These are phyloP conservation scores for Helicoverpa assulta DNA, from an alignment of 2,888 invertebrate genomes.

Conservation along the genomic window DNA sequence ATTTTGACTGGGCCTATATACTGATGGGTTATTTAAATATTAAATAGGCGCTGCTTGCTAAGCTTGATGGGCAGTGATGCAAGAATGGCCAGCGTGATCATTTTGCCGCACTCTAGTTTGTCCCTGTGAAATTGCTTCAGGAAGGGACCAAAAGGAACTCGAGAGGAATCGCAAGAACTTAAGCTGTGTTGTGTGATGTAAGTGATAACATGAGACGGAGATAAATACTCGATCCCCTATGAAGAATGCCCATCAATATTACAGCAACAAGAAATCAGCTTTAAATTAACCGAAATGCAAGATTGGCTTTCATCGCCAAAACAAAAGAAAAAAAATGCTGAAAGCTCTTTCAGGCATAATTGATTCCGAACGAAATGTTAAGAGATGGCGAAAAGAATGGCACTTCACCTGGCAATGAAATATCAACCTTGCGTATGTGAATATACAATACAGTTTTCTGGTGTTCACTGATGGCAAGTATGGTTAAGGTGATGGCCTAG, in stretches of 20 bases:
- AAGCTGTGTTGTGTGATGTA: too few species aligned
- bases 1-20: constrained; percentile 72
- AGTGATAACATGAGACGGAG: too few species aligned
- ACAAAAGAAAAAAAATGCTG: neutral
- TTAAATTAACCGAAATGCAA: neutral
- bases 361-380: neutral
- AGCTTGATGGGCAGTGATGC: constrained; percentile 15
- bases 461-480: neutral
- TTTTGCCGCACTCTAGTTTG: neutral
- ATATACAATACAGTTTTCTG: neutral
- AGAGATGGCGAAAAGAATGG: neutral
- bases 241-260: neutral
- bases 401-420: neutral
- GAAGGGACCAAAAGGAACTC: neutral
- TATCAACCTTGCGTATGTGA: neutral
- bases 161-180: too few species aligned
- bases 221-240: too few species aligned
- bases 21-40: constrained; percentile 60
- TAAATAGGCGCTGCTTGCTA: constrained; percentile 51
- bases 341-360: neutral
- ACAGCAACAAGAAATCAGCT: neutral
- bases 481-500: neutral
- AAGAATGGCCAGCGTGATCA: neutral
- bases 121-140: neutral
- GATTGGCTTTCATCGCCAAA: neutral